Conservation (phyloP, 2,888 invertebrate genomes). For the Willowsia nigromaculata region DNA sequence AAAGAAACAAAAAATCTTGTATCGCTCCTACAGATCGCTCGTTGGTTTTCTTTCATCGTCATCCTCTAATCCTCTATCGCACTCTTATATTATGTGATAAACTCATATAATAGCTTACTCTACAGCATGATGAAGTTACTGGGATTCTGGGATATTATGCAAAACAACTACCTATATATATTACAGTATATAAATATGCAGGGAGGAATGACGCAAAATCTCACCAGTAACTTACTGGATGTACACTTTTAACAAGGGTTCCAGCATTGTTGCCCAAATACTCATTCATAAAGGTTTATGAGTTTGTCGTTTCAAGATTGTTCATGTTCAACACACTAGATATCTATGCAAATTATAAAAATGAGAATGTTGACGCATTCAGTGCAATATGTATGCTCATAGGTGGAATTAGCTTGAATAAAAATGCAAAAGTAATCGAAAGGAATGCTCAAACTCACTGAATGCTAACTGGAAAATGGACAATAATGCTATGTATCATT, state of each 20-base stretch:
- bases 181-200: neutral
- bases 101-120: neutral
- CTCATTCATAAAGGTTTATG: no score
- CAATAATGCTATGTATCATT: no score
- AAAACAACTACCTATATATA: neutral
- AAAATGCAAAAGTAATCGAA: no score
- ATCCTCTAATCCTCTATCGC: neutral
- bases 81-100: neutral
- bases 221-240: neutral
- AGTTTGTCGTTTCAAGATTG: neutral
- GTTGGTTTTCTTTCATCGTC: conserved; percentile 33
- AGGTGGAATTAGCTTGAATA: no score
- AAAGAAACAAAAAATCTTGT: conserved; percentile 41
- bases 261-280: no score
- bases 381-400: no score
- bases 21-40: conserved; percentile 29
- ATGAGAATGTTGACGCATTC: no score
- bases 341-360: no score
- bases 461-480: no score
- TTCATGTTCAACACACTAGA: neutral
- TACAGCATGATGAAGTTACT: neutral
- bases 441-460: no score
- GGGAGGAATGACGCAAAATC: neutral
- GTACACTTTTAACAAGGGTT: no score
- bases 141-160: neutral